Conservation (phyloP, 2,113 vertebrate species). For the Chamaetylas fuelleborni region DNA sequence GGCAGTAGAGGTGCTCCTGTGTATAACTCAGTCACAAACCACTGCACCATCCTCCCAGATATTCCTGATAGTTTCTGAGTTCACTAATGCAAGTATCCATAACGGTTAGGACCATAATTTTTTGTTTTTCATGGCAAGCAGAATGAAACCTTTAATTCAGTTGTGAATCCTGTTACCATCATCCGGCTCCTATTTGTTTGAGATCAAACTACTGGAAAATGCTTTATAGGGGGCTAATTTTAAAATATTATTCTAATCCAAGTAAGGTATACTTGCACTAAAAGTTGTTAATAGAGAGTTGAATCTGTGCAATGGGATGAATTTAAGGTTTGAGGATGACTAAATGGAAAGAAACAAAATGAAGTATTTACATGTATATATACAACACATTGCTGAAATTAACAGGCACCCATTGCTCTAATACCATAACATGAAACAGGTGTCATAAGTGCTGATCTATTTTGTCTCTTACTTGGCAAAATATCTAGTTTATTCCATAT, state of each 20-base stretch:
- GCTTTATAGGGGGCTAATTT: not conserved
- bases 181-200: not conserved
- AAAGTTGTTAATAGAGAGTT: not conserved
- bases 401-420: not conserved
- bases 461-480: not conserved
- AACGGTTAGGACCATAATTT: not conserved
- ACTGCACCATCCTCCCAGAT: not conserved
- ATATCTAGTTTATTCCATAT: not conserved
- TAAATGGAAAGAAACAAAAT: not conserved
- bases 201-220: not conserved
- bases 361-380: not conserved
- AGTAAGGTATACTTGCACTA: not conserved
- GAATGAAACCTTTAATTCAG: not conserved
- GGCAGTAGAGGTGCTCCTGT: not conserved
- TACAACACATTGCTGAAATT: not conserved
- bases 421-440: not conserved
- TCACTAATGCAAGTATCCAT: not conserved
- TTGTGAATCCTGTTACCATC: not conserved
- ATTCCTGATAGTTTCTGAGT: not conserved
- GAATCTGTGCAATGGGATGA: not conserved
- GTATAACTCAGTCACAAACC: not conserved
- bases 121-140: not conserved
- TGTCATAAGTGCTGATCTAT: not conserved
- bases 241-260: not conserved
- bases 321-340: not conserved